Conservation (phyloP, 2,797 vertebrate genomes). For the Gymnopithys bicolor region DNA sequence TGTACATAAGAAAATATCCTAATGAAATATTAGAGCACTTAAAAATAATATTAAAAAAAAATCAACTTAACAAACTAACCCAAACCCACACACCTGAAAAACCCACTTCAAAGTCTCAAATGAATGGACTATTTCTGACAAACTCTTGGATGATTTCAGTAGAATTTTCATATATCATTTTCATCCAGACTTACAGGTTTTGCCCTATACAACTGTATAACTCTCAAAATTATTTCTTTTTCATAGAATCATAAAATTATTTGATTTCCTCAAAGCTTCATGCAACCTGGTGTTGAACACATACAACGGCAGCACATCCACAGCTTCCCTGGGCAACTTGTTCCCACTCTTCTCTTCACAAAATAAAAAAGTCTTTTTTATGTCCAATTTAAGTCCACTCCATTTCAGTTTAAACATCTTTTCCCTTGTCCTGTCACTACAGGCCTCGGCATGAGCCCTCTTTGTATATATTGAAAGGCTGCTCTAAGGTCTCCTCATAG, state of each 20-base stretch:
- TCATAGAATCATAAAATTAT: background rate
- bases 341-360: background rate
- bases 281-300: background rate
- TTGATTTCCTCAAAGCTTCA: background rate
- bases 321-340: background rate
- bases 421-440: background rate
- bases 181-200: background rate
- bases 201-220: background rate
- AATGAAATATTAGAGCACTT: background rate
- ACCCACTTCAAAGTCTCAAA: background rate
- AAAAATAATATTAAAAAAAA: background rate
- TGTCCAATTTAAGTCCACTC: background rate
- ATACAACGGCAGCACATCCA: background rate
- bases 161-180: background rate
- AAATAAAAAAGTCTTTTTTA: background rate
- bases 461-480: background rate
- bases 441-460: background rate
- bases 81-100: background rate
- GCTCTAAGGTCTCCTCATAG: accelerated
- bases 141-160: background rate
- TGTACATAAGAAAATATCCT: background rate
- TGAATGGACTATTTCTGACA: background rate
- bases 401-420: background rate
- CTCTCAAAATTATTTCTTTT: background rate
- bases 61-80: accelerated